phyloP scores from a whole-genome alignment of 2,113 vertebrate species.

The Microtus richardsoni region DNA sequence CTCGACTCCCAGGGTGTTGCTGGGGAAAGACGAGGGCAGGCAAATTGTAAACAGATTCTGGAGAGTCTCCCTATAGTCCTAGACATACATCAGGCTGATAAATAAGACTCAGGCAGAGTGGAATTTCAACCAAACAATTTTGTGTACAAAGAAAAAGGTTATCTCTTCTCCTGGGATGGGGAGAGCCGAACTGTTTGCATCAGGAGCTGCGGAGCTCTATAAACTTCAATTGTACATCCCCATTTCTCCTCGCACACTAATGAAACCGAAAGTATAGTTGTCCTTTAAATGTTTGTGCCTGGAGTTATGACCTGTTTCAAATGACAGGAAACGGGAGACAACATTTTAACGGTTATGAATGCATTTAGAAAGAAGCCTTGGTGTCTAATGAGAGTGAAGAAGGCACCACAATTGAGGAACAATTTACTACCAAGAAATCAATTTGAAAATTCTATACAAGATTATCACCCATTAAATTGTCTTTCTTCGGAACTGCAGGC shows the following conservation, averaged over 20 bases:
- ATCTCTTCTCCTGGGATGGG: slow-evolving; percentile 60
- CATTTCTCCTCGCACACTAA: slow-evolving; percentile 32
- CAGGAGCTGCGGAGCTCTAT: slow-evolving; percentile 62
- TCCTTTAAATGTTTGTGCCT: slow-evolving; percentile 71
- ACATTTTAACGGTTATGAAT: slow-evolving; percentile 65
- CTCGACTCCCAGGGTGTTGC: background rate
- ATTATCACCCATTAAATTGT: slow-evolving; percentile 79
- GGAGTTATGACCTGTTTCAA: slow-evolving; percentile 72
- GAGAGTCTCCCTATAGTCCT: background rate
- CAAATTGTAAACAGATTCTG: slow-evolving; percentile 13
- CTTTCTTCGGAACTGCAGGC: slow-evolving; percentile 73
- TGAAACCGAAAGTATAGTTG: slow-evolving; percentile 62
- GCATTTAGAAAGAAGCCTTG: slow-evolving; percentile 58
- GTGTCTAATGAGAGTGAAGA: slow-evolving; percentile 66
- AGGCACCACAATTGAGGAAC: slow-evolving; percentile 67
- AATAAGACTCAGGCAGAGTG: slow-evolving; percentile 58
- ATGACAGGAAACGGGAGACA: slow-evolving; percentile 62
- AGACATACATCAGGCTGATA: slow-evolving; percentile 52
- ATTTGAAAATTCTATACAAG: slow-evolving; percentile 79
- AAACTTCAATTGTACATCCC: slow-evolving; percentile 44
- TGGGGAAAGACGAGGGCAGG: background rate
- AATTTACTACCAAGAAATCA: slow-evolving; percentile 79
- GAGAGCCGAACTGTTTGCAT: slow-evolving; percentile 41
- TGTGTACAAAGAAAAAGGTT: slow-evolving; percentile 72
- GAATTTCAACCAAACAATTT: slow-evolving; percentile 62